These are phyloP conservation scores for Engraulis encrasicolus DNA, from an alignment of 2,113 vertebrate species.

Conservation along the genomic window DNA sequence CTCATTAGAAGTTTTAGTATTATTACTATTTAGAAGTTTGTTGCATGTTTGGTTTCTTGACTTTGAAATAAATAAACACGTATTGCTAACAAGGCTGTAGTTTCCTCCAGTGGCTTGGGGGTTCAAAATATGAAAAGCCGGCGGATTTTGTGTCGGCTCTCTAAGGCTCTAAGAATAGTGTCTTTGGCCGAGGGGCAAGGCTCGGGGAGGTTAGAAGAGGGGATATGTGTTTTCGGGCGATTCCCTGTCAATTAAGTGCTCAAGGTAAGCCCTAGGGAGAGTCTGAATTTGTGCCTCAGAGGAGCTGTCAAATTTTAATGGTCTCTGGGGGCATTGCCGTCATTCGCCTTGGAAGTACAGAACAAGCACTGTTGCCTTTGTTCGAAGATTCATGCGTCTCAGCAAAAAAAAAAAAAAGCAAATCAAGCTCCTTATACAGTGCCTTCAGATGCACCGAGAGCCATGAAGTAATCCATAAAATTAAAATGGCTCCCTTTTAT, in stretches of 20 bases:
- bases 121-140: background rate
- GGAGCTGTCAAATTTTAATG: constrained; percentile 44
- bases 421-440: background rate
- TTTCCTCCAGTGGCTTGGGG: background rate
- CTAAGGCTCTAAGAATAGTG: constrained; percentile 62
- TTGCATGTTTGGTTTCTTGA: too few species aligned
- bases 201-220: constrained; percentile 49
- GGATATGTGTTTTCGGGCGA: constrained; percentile 60
- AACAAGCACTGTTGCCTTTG: constrained; percentile 16
- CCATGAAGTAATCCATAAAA: constrained; percentile 13
- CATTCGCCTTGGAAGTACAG: constrained; percentile 34
- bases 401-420: too few species aligned
- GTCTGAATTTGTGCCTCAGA: constrained; percentile 53
- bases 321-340: constrained; percentile 35
- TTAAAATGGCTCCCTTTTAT: constrained; percentile 22
- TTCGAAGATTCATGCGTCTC: background rate
- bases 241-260: constrained; percentile 58
- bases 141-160: constrained; percentile 49
- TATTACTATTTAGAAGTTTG: background rate
- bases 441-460: constrained; percentile 20
- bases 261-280: constrained; percentile 54
- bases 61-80: background rate
- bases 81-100: background rate
- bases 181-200: constrained; percentile 60
- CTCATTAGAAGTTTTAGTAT: background rate